A percentile compares a stretch with the other conserved stretches of the same genome.
Conservation (phyloP, 2,888 invertebrate species). For the Phyllotreta cruciferae region DNA sequence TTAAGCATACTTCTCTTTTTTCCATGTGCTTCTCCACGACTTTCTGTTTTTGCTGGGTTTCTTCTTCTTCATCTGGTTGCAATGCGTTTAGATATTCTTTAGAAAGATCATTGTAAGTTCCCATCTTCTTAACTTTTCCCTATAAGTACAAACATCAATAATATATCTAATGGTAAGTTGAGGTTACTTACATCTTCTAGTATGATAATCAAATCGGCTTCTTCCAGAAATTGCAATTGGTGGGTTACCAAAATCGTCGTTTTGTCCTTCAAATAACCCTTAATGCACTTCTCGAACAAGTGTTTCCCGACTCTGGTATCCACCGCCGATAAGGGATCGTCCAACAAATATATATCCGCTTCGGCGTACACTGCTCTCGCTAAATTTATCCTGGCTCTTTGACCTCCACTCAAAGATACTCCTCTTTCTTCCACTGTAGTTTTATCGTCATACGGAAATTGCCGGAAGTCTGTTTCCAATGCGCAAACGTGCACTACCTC, state of each 20-base stretch:
- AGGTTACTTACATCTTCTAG: slow-evolving; percentile 65
- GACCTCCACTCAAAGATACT: slow-evolving; percentile 81
- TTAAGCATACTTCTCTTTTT: slow-evolving; percentile 46
- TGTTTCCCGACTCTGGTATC: slow-evolving; percentile 79
- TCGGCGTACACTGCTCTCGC: slow-evolving; percentile 80
- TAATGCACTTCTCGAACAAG: slow-evolving; percentile 77
- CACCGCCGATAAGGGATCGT: slow-evolving; percentile 83
- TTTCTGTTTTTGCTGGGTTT: slow-evolving; percentile 31
- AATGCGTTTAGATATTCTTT: slow-evolving; percentile 56
- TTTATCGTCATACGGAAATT: slow-evolving; percentile 74
- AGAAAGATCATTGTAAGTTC: slow-evolving; percentile 65
- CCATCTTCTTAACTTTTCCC: slow-evolving; percentile 69
- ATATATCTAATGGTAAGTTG: neutral
- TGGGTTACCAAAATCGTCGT: slow-evolving; percentile 85
- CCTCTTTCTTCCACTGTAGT: slow-evolving; percentile 83
- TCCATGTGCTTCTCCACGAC: slow-evolving; percentile 44
- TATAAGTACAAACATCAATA: slow-evolving; percentile 49
- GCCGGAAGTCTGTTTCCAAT: slow-evolving; percentile 72
- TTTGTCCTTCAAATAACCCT: slow-evolving; percentile 64
- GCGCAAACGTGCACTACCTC: slow-evolving; percentile 69
- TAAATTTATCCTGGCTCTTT: slow-evolving; percentile 79
- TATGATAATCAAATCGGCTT: slow-evolving; percentile 71
- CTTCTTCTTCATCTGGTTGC: slow-evolving; percentile 46
- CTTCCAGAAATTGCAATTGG: slow-evolving; percentile 78
- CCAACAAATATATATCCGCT: slow-evolving; percentile 78